Percentiles rank a stretch among this genome's conserved stretches.
These are phyloP conservation scores for Melinaea menophilus DNA, from an alignment of 2,888 invertebrate genomes.

Conservation along the genomic window DNA sequence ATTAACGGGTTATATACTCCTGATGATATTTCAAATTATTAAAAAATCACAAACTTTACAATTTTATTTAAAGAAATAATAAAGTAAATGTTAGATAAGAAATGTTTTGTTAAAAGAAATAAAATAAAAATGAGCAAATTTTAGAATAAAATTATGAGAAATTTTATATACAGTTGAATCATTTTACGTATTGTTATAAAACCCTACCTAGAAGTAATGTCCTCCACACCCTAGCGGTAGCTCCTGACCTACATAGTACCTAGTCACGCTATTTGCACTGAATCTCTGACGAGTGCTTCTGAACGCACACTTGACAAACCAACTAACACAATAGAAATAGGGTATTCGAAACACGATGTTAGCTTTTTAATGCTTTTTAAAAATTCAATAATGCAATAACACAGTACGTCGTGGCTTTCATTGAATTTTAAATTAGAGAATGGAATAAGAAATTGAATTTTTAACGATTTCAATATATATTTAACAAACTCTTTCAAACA, in stretches of 20 bases:
- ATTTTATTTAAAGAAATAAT: too few relatives aligned
- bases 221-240: neutral
- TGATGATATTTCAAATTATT: too few relatives aligned
- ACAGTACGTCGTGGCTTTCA: neutral
- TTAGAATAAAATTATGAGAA: too few relatives aligned
- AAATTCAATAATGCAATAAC: constrained; percentile 3
- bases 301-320: constrained; percentile 4
- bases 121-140: too few relatives aligned
- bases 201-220: neutral
- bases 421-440: neutral
- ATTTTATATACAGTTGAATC: too few relatives aligned
- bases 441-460: neutral
- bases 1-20: neutral
- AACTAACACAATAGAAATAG: neutral
- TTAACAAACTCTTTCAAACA: too few relatives aligned
- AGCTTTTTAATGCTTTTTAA: constrained; percentile 1
- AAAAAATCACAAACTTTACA: too few relatives aligned
- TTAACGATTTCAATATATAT: too few relatives aligned
- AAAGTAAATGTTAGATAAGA: too few relatives aligned
- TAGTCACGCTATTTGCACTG: constrained; percentile 1
- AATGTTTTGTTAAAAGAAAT: too few relatives aligned
- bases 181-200: too few relatives aligned
- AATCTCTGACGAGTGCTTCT: neutral
- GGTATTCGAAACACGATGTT: neutral
- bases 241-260: constrained; percentile 2